Evolutionary conservation across 2,797 vertebrate species (phyloP).

Genomic region (Sebastes itinus): DNA sequence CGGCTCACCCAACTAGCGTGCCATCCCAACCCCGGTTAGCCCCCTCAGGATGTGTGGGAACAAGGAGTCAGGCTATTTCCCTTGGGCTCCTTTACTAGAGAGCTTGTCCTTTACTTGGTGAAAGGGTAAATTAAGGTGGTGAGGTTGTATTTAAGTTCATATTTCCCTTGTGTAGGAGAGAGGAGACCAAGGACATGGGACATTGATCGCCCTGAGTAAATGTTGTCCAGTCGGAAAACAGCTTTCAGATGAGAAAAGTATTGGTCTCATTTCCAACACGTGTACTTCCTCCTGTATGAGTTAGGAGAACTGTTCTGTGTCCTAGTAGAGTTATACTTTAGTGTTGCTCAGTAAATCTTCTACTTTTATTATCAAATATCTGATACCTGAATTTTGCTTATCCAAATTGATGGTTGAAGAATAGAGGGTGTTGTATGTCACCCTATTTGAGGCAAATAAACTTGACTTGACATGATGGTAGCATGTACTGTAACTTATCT

Average conservation of each 20-base stretch:
- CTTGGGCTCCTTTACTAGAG: slow-evolving; percentile 54
- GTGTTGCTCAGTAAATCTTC: not conserved
- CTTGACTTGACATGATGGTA: not conserved
- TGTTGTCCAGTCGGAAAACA: slow-evolving; percentile 67
- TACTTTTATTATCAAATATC: not conserved
- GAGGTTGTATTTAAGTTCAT: slow-evolving; percentile 78
- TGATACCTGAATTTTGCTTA: not conserved
- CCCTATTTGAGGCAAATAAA: not conserved
- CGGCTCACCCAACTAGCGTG: slow-evolving; percentile 52
- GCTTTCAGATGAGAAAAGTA: slow-evolving; percentile 67
- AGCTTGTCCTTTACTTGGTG: slow-evolving; percentile 76
- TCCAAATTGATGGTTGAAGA: not conserved
- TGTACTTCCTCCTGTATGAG: not conserved
- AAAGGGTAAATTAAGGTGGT: slow-evolving; percentile 76
- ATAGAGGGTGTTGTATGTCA: not conserved
- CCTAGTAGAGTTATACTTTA: not conserved
- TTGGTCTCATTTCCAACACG: slow-evolving; percentile 57
- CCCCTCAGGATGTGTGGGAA: slow-evolving; percentile 77
- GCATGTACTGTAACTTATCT: not conserved
- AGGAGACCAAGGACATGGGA: slow-evolving; percentile 75
- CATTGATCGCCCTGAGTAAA: slow-evolving; percentile 79
- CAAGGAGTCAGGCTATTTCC: slow-evolving; percentile 73
- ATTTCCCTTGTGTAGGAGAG: slow-evolving; percentile 76
- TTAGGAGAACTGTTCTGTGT: not conserved
- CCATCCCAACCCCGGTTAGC: slow-evolving; percentile 45